Conservation (phyloP, 2,797 vertebrate species). For the Sus cebifrons region DNA sequence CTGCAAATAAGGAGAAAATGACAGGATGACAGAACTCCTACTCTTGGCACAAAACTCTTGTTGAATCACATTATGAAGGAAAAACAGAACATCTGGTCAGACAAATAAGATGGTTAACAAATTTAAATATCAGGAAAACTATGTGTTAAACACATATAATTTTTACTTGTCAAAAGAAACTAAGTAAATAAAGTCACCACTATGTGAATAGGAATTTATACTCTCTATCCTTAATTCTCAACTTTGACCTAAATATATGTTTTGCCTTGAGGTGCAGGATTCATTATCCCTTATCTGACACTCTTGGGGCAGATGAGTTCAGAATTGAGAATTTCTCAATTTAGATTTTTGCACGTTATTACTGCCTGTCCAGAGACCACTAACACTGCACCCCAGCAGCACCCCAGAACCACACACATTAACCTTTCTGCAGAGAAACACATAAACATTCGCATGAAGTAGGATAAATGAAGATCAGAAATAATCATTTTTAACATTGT, state of each 20-base stretch:
- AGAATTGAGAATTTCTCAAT: conserved; percentile 5
- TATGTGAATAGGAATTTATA: neutral
- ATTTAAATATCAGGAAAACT: neutral
- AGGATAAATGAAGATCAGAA: neutral
- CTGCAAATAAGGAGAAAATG: neutral
- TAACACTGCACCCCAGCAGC: neutral
- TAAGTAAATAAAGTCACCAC: neutral
- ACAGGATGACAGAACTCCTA: neutral
- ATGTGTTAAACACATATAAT: neutral
- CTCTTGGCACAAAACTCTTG: neutral
- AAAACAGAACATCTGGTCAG: neutral
- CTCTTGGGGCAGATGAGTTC: neutral
- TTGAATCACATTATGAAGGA: neutral
- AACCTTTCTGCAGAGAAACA: conserved; percentile 9
- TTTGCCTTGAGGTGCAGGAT: neutral
- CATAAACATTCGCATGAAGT: neutral
- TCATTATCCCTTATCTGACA: neutral
- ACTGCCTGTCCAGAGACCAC: neutral
- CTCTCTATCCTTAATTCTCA: neutral
- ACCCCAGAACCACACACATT: neutral
- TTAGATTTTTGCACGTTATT: neutral
- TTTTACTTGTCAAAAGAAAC: neutral
- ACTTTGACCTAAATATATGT: neutral
- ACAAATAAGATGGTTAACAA: neutral
- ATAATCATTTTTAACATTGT: neutral